Base-by-base conservation (phyloP, 2,888 invertebrate species). In the Punctoribates punctum region DNA sequence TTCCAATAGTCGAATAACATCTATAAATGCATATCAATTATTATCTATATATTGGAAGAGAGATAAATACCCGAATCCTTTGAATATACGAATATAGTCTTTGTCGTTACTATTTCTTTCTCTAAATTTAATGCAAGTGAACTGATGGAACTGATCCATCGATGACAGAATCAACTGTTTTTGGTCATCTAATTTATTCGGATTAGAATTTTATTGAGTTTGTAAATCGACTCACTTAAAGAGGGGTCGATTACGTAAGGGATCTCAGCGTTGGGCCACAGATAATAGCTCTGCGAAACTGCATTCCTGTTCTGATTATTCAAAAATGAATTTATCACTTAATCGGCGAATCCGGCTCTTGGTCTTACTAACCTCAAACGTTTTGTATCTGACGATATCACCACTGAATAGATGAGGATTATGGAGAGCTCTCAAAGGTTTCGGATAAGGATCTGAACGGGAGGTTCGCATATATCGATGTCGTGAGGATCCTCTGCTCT, bases 21-120 rank as follows among this genome's bases (percentile, higher is more conserved):
- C 13, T 15, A 27, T 15, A 25, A 27, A 3, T 27, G 13, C 17
- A 17, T 42, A 13, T 42, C 42, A 11, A 9, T 15, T 34, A 73
- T 5, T 73, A 46, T 51, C 13, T 20, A 9, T 48, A 25, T 51
- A 48, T 54, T n/a, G 2, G 13, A 9, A 74, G 15, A 5, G n/a
- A 20, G 38, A 23, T 27, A 8, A n/a, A 67, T 54, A 75, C 75
- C 75, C 75, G n/a, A 25, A n/a, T 54, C 75, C 75, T 57, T 75
- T 75, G n/a, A 75, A 75, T 29, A 75, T 70, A 17, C 75, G 70
- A 25, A 75, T 57, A 38, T 75, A 75, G n/a, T 57, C 48, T 25
- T 5, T 13, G 23, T 75, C 75, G 29, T 23, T 20, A 29, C n/a
- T n/a, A 5, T 48, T 75, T 48, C 29, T 75, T 6, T 70, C 54